Base-by-base conservation (phyloP, 2,113 vertebrate species). In the Psilopsiagon aurifrons region DNA sequence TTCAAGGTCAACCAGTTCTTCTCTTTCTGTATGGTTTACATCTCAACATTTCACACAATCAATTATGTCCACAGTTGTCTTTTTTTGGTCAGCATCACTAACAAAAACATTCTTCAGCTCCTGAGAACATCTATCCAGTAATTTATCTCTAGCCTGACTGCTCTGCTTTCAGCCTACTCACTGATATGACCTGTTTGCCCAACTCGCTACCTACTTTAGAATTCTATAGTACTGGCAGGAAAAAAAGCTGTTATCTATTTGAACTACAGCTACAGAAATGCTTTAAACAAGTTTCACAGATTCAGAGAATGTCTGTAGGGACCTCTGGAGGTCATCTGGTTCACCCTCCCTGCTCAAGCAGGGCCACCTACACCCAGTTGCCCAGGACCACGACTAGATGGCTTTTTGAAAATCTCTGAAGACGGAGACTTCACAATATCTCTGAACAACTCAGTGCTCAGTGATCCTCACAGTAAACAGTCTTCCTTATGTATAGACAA, bases 311-410 rank as follows among this genome's bases (percentile, higher is more conserved):
- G 17, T 12, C 57, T 11, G 41, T 12, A 49, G 16, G 18, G 9
- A 57, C 17, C 52, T 68, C 24, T 57, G 29, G 28, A 86, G 9
- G 20, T 44, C 31, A 71, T 3, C 18, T 35, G 20, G n/a, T 67
- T 64, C 51, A 84, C 47, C 2, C 6, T 13, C 17, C 2, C 33
- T 46, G 41, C 19, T 71, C 33, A 55, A 80, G 62, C 15, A 70
- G n/a, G 41, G 24, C 8, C 55, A 62, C n/a, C 18, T 23, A 71
- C 3, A 71, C 19, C 19, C 57, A 51, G 41, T 1, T 67, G 11
- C 33, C 19, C 57, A 62, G 29, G 22, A 67, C 25, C 5, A 46
- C 0, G 1, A 44, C 29, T 70, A 31, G 60, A 49, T 1, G 0
- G 23, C 35, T 70, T 89, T 5, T 4, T 33, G 19, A 83, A 5